Percentiles rank a stretch among this genome's conserved stretches.
These are phyloP conservation scores for Ceratitis capitata DNA, from an alignment of 1,140 invertebrate genomes.

Conservation along the genomic window DNA sequence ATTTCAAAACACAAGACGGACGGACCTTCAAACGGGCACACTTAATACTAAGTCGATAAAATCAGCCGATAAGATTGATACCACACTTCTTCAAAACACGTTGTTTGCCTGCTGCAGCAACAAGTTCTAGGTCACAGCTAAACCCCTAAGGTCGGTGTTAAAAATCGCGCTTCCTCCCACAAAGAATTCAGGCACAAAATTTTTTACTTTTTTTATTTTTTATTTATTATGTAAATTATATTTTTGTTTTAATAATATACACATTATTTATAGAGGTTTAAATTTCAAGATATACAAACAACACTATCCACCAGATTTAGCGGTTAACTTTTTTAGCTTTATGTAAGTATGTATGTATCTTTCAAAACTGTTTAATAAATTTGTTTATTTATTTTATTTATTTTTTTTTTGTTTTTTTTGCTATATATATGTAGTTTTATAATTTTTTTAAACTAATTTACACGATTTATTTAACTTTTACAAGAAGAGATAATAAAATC, in stretches of 20 bases:
- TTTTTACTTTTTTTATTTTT: not conserved
- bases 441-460: not conserved
- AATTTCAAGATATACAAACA: constrained; percentile 19
- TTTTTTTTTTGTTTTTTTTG: not conserved
- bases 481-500: not conserved
- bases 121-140: too few species aligned
- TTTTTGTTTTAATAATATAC: constrained; percentile 31
- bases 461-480: not conserved
- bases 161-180: too few species aligned
- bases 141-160: too few species aligned
- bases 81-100: too few species aligned
- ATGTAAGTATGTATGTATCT: not conserved
- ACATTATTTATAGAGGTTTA: not conserved
- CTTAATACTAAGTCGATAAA: too few species aligned
- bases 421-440: not conserved
- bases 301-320: not conserved
- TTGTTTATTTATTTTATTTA: not conserved
- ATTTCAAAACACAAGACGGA: too few species aligned
- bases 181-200: not conserved
- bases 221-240: constrained; percentile 35
- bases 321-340: not conserved
- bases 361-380: not conserved
- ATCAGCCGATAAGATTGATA: too few species aligned
- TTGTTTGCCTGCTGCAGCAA: too few species aligned
- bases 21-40: too few species aligned